Conservation (phyloP, 2,888 invertebrate genomes). For the Nipponacmea schrenckii region DNA sequence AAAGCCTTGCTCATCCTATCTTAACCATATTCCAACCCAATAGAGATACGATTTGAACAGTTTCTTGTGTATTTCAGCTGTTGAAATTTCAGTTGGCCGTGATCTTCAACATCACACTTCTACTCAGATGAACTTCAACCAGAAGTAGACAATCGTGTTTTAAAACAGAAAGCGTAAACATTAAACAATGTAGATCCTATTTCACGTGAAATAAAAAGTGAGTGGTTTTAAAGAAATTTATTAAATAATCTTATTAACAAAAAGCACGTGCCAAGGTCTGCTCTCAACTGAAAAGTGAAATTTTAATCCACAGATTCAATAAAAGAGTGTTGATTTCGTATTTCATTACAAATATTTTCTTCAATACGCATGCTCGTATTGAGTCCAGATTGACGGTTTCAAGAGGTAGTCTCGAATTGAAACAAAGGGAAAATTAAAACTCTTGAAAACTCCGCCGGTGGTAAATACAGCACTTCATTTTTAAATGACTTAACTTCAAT, state of each 20-base stretch:
- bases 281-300: background rate
- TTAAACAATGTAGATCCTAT: no score
- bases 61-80: no score
- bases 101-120: no score
- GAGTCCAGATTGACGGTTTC: background rate
- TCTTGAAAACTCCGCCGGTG: background rate
- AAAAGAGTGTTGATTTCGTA: background rate
- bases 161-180: no score
- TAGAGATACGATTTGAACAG: no score
- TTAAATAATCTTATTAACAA: slow-evolving; percentile 1
- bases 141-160: background rate
- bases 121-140: background rate
- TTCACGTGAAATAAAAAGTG: no score
- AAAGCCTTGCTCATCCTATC: no score
- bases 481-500: background rate
- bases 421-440: slow-evolving; percentile 2
- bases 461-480: background rate
- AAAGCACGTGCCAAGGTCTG: background rate
- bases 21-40: no score
- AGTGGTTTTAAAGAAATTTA: background rate
- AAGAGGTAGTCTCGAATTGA: background rate
- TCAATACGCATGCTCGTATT: background rate
- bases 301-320: background rate
- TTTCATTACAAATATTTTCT: background rate
- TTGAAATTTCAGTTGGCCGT: no score